Evolutionary conservation across 2,888 invertebrate species (phyloP).

Genomic region (Orthosia gracilis): DNA sequence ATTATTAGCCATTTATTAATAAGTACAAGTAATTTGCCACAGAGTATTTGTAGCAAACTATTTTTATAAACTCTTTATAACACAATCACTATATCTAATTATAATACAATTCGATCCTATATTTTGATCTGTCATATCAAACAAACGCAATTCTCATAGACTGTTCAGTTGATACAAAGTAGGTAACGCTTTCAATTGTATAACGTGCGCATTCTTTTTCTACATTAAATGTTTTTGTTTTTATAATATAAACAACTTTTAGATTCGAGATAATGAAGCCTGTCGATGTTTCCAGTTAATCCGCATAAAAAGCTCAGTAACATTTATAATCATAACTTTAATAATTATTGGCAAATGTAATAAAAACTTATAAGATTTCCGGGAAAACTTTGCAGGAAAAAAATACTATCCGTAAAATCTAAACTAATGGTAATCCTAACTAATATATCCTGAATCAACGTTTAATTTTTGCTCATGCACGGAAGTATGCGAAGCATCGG

Average conservation of each 20-base stretch:
- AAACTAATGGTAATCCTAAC: conserved; percentile 33
- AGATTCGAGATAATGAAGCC: neutral
- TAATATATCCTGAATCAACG: conserved; percentile 51
- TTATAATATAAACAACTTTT: conserved; percentile 26
- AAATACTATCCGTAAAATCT: neutral
- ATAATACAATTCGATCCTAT: neutral
- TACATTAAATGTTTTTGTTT: conserved; percentile 3
- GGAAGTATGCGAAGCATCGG: conserved; percentile 53
- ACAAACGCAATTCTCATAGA: neutral
- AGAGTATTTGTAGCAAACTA: neutral
- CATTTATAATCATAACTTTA: neutral
- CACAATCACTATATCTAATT: neutral
- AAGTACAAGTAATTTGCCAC: too few relatives aligned
- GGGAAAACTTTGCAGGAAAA: neutral
- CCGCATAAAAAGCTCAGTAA: neutral
- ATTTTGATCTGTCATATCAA: conserved; percentile 4
- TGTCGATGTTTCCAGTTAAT: conserved; percentile 1
- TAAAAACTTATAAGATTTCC: neutral
- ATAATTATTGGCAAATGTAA: neutral
- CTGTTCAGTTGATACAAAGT: neutral
- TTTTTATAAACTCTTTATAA: neutral
- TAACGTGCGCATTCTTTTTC: neutral
- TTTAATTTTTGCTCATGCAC: conserved; percentile 58
- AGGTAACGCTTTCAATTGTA: conserved; percentile 10
- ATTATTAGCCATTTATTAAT: neutral